These are phyloP conservation scores for Anoplophora glabripennis DNA, from an alignment of 1,140 invertebrate species.

Conservation along the genomic window DNA sequence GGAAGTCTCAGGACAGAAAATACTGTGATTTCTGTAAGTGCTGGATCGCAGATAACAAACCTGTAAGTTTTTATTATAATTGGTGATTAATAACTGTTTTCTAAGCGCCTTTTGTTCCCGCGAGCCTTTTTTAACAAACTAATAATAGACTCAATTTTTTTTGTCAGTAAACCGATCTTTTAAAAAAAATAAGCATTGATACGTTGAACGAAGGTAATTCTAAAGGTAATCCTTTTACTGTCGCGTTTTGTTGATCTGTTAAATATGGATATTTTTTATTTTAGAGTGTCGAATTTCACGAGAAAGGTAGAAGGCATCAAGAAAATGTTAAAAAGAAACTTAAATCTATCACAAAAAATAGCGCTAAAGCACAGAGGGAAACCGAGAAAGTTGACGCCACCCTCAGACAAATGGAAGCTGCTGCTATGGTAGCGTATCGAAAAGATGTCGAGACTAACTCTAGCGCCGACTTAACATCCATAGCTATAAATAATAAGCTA, in stretches of 20 bases:
- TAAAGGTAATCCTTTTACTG: too few species aligned
- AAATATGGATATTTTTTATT: constrained; percentile 47
- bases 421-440: constrained; percentile 77
- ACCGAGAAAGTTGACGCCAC: constrained; percentile 74
- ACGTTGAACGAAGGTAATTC: too few species aligned
- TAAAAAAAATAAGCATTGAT: too few species aligned
- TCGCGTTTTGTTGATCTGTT: too few species aligned
- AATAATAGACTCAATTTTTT: too few species aligned
- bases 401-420: constrained; percentile 86
- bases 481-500: constrained; percentile 37
- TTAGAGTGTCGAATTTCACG: constrained; percentile 92
- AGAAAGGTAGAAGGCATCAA: constrained; percentile 89
- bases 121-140: too few species aligned
- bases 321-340: constrained; percentile 88
- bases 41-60: constrained; percentile 97
- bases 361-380: constrained; percentile 73
- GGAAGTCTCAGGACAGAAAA: constrained; percentile 94
- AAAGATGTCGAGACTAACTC: constrained; percentile 72
- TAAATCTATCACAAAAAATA: constrained; percentile 80
- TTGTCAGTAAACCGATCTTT: too few species aligned
- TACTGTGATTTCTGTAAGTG: constrained; percentile 98
- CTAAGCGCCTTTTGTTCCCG: background rate
- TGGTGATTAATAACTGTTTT: constrained; percentile 8
- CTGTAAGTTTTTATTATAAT: constrained; percentile 58
- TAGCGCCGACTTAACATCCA: constrained; percentile 68